Evolutionary conservation across 2,113 vertebrate species (phyloP), one percentile per base, ranked within the genome.

Genomic region (Tychaedon coryphoeus): DNA sequence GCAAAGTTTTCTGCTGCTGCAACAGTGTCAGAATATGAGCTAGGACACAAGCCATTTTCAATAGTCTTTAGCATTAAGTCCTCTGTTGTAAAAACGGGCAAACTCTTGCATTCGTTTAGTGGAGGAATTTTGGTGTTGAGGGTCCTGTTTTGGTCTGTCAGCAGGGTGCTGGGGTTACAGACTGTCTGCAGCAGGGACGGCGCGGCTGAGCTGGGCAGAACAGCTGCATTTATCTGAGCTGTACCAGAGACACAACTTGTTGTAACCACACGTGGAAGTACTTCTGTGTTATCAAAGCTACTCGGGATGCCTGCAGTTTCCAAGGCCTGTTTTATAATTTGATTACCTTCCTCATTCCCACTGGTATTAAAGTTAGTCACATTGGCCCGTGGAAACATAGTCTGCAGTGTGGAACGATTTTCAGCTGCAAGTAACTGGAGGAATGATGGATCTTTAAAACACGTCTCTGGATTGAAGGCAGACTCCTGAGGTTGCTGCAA

Each of bases 261-360:
- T 76, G 98, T 83, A 97, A 98, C 96, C 31, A 97, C 81, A 7
- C 97, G 97, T 88, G 98, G 97, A 80, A 98, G 69, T 71, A 96
- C 91, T 82, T 98, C 96, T 3, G 97, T n/a, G 60, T 95, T 94
- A 58, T 98, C 98, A 94, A 98, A 99, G 20, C 97, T 98, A 95
- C 98, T 98, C 0, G 98, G 96, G 96, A 98, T 97, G 61, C 98
- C 98, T 56, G 99, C 97, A 60, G 98, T 99, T 93, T 98, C 97
- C 95, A 98, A 98, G 60, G 98, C 98, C 96, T 99, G 98, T 69
- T 99, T 99, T 33, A 99, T 98, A 88, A 98, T 98, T 94, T 98
- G 98, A 79, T 97, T 98, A 75, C 97, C 98, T 89, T 98, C 97
- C 70, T 98, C 98, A 67, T 95, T 98, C 62, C 93, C 97, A 74